Percentiles rank a stretch among this genome's conserved stretches.
These are phyloP conservation scores for Hippopotamyrus pictus DNA, from an alignment of 2,797 vertebrate species.

Conservation along the genomic window DNA sequence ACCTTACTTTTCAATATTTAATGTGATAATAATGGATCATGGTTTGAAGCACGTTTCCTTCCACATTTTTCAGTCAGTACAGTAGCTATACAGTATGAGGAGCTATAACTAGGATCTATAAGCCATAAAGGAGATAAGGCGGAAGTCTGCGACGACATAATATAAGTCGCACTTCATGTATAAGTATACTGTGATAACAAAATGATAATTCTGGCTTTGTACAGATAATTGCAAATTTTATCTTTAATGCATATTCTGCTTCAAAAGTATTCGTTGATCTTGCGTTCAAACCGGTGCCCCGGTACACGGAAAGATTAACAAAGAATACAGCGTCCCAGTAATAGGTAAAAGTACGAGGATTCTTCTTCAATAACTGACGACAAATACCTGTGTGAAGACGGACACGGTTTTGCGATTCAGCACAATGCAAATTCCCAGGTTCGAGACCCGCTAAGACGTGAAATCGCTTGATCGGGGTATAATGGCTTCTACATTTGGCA, in stretches of 20 bases:
- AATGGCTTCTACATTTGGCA: background rate
- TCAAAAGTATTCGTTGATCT: background rate
- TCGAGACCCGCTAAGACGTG: background rate
- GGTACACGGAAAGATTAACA: background rate
- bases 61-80: background rate
- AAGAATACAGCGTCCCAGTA: background rate
- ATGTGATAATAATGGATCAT: conserved; percentile 10
- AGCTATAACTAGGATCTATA: background rate
- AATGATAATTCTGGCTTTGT: background rate
- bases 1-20: conserved; percentile 9
- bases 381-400: background rate
- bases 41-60: background rate
- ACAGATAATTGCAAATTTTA: background rate
- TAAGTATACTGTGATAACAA: background rate
- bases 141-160: background rate
- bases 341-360: background rate
- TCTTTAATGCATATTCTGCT: background rate
- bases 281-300: background rate
- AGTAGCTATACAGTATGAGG: background rate
- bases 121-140: background rate
- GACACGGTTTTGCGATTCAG: background rate
- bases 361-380: background rate
- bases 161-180: background rate
- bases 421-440: background rate
- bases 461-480: background rate